These are phyloP conservation scores for Pongo pygmaeus DNA, from an alignment of 2,113 vertebrate species.

Conservation along the genomic window DNA sequence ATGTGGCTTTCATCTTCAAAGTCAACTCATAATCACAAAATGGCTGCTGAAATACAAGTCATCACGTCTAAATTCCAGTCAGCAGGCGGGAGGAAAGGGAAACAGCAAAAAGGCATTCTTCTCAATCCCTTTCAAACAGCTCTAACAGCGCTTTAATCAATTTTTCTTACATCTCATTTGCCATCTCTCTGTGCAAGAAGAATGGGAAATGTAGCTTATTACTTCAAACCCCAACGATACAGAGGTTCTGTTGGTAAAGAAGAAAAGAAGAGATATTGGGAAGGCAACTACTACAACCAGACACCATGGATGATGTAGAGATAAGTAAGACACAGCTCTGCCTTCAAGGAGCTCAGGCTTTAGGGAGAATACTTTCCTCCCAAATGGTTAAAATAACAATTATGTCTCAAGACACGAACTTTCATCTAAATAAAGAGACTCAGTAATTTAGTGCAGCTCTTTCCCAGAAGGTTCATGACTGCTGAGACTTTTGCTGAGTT, in stretches of 20 bases:
- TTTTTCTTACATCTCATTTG: background rate
- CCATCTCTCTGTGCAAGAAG: background rate
- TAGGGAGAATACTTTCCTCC: background rate
- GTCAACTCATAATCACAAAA: background rate
- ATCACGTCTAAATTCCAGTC: background rate
- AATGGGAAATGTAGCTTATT: background rate
- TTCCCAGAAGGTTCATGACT: background rate
- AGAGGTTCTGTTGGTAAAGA: background rate
- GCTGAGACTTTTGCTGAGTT: background rate
- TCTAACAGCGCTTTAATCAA: background rate
- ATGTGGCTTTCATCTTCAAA: background rate
- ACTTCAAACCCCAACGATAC: background rate
- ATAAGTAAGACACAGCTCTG: background rate
- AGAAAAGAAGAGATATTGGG: background rate
- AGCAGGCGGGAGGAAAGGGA: background rate
- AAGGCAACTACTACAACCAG: background rate
- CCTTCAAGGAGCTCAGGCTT: background rate
- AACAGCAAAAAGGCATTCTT: background rate
- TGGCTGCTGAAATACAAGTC: background rate
- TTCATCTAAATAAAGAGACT: background rate
- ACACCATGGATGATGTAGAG: background rate
- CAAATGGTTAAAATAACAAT: background rate
- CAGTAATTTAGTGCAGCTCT: background rate
- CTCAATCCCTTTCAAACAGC: background rate
- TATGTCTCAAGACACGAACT: background rate